Evolutionary conservation across 2,888 invertebrate species (phyloP), one percentile per base, ranked within the genome.

Genomic region (Drosophila prostipennis): DNA sequence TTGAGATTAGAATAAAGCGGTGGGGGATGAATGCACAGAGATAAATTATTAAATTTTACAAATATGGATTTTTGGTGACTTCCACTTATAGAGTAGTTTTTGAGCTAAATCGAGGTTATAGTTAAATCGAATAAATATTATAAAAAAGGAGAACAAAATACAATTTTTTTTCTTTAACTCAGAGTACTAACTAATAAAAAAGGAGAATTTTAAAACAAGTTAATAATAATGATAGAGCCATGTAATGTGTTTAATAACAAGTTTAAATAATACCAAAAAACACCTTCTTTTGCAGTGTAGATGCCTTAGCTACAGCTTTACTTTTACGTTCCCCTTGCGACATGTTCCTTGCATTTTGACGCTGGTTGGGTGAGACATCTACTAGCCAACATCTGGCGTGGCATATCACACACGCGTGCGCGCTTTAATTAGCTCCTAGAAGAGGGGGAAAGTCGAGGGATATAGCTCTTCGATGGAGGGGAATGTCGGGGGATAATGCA

Each of bases 351-450:
- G 63, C 61, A 68, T 56, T 55, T 64, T 67, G 60, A 26, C 45
- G 46, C 37, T 52, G 61, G 36, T 63, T 34, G 53, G 63, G 23
- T 63, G 64, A 68, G 69, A 74, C 78, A 76, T 76, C 63, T 79
- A 64, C 57, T 45, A 42, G 70, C 74, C 40, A 76, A 76, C 85
- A 85, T 85, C 85, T 85, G 85, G 85, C 84, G 64, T 73, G 80
- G 79, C 86, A 84, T 68, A 84, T 86, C 85, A 85, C 76, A 81
- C 80, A 81, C 80, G 76, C 82, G 79, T 79, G 78, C 72, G 78
- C 75, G 72, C 80, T 81, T 85, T 87, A 86, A 87, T 86, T 87
- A 87, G 87, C 85, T 83, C 56, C 56, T 45, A 19, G 51, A 19
- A 19, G 16, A 16, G 40, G 55, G 59, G 52, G 58, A 37, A 16